phyloP scores from a whole-genome alignment of 1,140 invertebrate genomes.

The Drosophila guanche region DNA sequence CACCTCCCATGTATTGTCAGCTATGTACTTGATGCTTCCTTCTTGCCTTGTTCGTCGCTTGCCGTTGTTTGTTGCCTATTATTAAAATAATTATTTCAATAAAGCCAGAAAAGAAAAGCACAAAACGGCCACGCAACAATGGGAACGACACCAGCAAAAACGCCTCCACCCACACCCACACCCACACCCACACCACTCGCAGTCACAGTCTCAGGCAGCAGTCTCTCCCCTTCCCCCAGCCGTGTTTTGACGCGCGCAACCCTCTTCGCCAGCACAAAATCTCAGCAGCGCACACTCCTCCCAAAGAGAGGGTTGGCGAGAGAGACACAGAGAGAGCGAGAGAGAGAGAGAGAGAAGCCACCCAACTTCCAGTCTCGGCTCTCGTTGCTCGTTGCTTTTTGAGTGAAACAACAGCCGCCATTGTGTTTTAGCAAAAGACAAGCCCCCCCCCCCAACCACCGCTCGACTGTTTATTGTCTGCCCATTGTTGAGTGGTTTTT shows the following conservation, averaged over 20 bases:
- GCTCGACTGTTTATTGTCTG: conserved; percentile 71
- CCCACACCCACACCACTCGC: not conserved
- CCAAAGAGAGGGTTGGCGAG: not conserved
- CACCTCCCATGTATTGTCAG: conserved; percentile 33
- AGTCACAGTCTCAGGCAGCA: not conserved
- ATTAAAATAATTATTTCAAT: conserved; percentile 84
- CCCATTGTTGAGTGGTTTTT: conserved; percentile 76
- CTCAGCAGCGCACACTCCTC: conserved; percentile 48
- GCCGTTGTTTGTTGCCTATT: conserved; percentile 78
- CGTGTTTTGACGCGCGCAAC: conserved; percentile 43
- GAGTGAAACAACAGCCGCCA: conserved; percentile 77
- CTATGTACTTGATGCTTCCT: conserved; percentile 29
- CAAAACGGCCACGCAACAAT: conserved; percentile 71
- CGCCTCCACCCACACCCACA: not conserved
- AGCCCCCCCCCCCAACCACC: not conserved
- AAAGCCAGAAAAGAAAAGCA: conserved; percentile 80
- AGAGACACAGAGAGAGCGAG: conserved; percentile 4
- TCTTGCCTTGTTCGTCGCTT: conserved; percentile 38
- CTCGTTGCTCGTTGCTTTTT: conserved; percentile 66
- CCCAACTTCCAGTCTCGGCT: conserved; percentile 59
- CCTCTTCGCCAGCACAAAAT: conserved; percentile 78
- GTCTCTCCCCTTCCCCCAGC: conserved; percentile 1
- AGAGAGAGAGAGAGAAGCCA: not conserved
- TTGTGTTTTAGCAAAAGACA: conserved; percentile 57
- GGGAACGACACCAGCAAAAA: conserved; percentile 28